Evolutionary conservation across 2,113 vertebrate species (phyloP).

Genomic region (Brachypodius melanocephalos): DNA sequence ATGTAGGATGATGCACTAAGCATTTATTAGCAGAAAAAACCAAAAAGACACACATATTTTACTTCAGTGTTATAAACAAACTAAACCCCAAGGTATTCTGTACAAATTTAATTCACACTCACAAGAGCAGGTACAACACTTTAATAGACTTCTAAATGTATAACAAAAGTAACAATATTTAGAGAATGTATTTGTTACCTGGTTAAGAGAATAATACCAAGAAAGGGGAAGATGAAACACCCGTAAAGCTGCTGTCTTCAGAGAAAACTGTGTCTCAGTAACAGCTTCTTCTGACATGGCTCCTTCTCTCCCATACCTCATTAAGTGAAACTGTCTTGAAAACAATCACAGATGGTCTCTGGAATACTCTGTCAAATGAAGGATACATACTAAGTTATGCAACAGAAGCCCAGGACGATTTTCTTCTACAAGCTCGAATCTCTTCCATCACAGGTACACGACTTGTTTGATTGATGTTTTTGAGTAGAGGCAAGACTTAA

Average conservation of each 20-base stretch:
- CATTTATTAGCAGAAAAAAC: neutral
- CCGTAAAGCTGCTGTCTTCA: constrained; percentile 78
- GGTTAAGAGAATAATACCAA: constrained; percentile 81
- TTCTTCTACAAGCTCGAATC: neutral
- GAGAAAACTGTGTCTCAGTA: constrained; percentile 73
- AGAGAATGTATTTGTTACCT: constrained; percentile 72
- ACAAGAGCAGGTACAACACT: neutral
- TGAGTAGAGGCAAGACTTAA: neutral
- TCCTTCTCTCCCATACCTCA: constrained; percentile 74
- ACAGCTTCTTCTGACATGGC: constrained; percentile 84
- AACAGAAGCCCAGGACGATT: neutral
- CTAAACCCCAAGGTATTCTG: neutral
- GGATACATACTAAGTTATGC: neutral
- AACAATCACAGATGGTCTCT: neutral
- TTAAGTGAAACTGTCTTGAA: constrained; percentile 33
- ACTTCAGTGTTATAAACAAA: neutral
- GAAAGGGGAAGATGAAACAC: constrained; percentile 85
- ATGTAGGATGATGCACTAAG: neutral
- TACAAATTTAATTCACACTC: neutral
- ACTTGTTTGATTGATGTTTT: neutral
- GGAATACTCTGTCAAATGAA: constrained; percentile 9
- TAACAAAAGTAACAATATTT: neutral
- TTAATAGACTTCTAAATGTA: neutral
- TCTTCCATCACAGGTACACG: neutral
- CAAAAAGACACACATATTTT: neutral